Base-by-base conservation (phyloP, 2,797 vertebrate genomes). In the Synaphobranchus kaupii region DNA sequence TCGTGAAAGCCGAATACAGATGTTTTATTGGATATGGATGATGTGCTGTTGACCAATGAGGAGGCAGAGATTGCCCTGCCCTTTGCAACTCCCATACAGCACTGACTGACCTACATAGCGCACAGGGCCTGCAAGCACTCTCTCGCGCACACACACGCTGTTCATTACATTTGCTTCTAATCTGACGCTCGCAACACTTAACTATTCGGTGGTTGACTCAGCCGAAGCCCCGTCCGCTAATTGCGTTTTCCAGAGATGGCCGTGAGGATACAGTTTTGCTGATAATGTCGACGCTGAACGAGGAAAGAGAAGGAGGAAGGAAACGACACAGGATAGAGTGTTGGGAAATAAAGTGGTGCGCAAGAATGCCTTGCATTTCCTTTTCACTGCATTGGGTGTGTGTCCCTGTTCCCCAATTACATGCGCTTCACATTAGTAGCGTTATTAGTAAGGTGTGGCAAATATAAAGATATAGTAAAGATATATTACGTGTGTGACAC, bases 31-130 rank as follows among this genome's bases (percentile, higher is more conserved):
- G 50, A n/a, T 25, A 2, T 39, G 83, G 85, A 34, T 50, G 48
- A 83, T 81, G 87, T 58, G 47, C 39, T 22, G 34, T 50, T 78
- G 86, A 85, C 90, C 90, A 89, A 90, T 91, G 89, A 84, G 83
- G 86, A 83, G 58, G 63, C 81, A 89, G 87, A 52, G 76, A 86
- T 90, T 86, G 68, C 84, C 22, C 88, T 66, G 81, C 84, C 85
- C 82, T 56, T 85, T 89, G 86, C 89, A 90, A 87, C 90, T 76
- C 85, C 80, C 86, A 85, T 88, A 88, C 86, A 86, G 86, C 81
- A 80, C 90, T 89, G 80, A 84, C 86, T 94, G 93, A 93, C 92
- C 91, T 92, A 93, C 89, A 93, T 94, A 93, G 91, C 12, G 25
- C 47, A 17, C 9, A 25, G 54, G 76, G 56, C 71, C 84, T 44